Conservation (phyloP, 2,113 vertebrate species). For the Megatriorchis doriae region DNA sequence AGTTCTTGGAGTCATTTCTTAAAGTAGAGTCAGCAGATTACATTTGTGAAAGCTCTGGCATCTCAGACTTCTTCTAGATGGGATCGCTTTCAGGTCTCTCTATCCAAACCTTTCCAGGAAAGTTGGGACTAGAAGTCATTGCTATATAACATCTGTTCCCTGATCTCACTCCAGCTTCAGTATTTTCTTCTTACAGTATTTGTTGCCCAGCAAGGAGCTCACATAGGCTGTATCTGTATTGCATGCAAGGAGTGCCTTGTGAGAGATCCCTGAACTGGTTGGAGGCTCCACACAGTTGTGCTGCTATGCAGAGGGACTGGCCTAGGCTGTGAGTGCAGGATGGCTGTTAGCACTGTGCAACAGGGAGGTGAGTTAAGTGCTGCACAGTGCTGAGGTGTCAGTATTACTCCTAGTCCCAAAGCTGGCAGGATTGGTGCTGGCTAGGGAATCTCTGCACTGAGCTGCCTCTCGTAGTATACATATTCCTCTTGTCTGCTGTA, state of each 20-base stretch:
- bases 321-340: not conserved
- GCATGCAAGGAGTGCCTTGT: not conserved
- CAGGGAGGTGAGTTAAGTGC: not conserved
- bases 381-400: not conserved
- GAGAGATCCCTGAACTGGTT: not conserved
- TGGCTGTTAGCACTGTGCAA: not conserved
- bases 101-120: not conserved
- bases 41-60: not conserved
- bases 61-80: not conserved
- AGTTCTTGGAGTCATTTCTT: not conserved
- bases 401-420: not conserved
- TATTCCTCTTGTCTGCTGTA: not conserved
- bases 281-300: not conserved
- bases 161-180: not conserved
- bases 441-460: not conserved
- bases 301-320: not conserved
- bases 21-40: not conserved
- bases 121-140: not conserved
- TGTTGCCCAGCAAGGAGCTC: not conserved
- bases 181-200: not conserved
- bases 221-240: not conserved
- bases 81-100: not conserved
- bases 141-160: not conserved
- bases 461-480: not conserved
- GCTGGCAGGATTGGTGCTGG: not conserved